Conservation (phyloP, 2,888 invertebrate species). For the Dysmachus trigonus region DNA sequence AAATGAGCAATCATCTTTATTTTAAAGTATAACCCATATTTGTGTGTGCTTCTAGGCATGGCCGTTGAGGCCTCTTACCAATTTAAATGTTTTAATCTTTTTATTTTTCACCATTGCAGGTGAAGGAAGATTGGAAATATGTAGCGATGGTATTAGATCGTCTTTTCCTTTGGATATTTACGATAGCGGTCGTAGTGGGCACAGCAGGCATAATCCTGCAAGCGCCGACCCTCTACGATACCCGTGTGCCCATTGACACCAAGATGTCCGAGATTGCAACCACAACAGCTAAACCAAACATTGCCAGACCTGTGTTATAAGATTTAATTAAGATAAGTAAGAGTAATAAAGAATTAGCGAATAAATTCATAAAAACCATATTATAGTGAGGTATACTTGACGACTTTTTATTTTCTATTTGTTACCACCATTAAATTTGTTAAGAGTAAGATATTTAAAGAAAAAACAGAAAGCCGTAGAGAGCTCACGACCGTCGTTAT, state of each 20-base stretch:
- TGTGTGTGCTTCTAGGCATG: not conserved
- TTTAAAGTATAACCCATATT: not conserved
- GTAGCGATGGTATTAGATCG: conserved; percentile 98
- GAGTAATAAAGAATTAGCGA: conserved; percentile 20
- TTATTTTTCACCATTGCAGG: conserved; percentile 66
- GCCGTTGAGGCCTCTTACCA: not conserved
- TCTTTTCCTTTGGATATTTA: conserved; percentile 97
- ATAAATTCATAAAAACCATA: conserved; percentile 26
- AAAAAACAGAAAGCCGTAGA: not conserved
- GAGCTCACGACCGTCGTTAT: conserved; percentile 32
- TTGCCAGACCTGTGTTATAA: conserved; percentile 64
- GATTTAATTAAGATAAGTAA: conserved; percentile 43
- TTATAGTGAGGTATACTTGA: conserved; percentile 34
- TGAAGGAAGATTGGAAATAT: conserved; percentile 98
- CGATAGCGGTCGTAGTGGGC: conserved; percentile 92
- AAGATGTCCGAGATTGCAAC: conserved; percentile 89
- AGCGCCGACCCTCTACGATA: conserved; percentile 94
- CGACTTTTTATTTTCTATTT: conserved; percentile 20
- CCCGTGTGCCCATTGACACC: conserved; percentile 86
- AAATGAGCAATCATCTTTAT: not conserved
- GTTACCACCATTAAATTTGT: conserved; percentile 29
- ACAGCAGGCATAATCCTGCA: conserved; percentile 94
- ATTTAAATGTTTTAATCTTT: not conserved
- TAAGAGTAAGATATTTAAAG: conserved; percentile 12
- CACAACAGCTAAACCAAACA: conserved; percentile 84